A percentile compares a stretch with the other conserved stretches of the same genome.
Evolutionary conservation across 1,140 invertebrate genomes (phyloP).

Genomic region (Phenacoccus solenopsis): DNA sequence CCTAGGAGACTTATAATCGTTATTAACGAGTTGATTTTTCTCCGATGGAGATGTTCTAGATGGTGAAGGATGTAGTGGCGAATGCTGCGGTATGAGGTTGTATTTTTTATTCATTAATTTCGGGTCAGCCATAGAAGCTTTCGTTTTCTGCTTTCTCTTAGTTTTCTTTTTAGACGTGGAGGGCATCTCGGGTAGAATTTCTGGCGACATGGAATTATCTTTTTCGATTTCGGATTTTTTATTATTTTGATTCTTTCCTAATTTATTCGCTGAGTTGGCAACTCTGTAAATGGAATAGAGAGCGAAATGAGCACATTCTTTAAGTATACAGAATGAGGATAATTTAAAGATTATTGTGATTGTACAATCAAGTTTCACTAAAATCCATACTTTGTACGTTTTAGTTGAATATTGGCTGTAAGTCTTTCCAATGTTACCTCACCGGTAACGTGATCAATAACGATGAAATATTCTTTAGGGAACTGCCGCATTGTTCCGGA

Average conservation of each 20-base stretch:
- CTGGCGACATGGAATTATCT: background rate
- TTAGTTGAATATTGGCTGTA: constrained; percentile 10
- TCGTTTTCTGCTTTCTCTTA: background rate
- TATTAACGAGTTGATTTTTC: background rate
- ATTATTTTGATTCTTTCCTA: constrained; percentile 6
- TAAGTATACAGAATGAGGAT: background rate
- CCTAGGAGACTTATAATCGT: constrained; percentile 5
- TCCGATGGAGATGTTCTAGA: background rate
- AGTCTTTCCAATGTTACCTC: background rate
- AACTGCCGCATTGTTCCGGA: constrained; percentile 4
- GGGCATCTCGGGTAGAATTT: background rate
- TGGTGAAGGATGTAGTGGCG: background rate
- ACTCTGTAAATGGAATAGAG: background rate
- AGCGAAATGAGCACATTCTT: background rate
- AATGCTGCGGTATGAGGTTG: background rate
- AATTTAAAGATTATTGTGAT: background rate
- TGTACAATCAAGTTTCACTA: no score
- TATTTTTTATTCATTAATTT: constrained; percentile 6
- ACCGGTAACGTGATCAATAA: constrained; percentile 10
- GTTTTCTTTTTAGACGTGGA: background rate
- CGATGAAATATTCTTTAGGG: background rate
- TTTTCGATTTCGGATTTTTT: constrained; percentile 4
- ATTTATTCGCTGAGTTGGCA: background rate
- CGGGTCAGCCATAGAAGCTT: background rate
- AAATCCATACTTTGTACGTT: constrained; percentile 1